Percentiles rank a stretch among this genome's conserved stretches.
These are phyloP conservation scores for Motacilla tschutschensis DNA, from an alignment of 2,113 vertebrate genomes.

Conservation along the genomic window DNA sequence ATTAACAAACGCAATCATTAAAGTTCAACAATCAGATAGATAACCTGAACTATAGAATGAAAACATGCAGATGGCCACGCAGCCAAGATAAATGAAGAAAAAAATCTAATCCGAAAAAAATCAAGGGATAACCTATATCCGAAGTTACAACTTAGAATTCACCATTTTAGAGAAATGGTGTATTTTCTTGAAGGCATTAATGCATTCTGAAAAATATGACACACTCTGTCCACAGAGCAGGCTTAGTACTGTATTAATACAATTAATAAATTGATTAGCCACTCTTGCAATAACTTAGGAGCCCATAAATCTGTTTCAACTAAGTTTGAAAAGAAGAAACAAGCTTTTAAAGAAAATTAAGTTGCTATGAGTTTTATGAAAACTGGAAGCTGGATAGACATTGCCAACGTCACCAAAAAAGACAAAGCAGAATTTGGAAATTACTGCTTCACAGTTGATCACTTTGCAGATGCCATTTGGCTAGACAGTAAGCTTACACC, in stretches of 20 bases:
- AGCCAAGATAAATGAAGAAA: not conserved
- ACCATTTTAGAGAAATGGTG: not conserved
- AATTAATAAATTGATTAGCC: not conserved
- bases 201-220: not conserved
- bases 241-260: not conserved
- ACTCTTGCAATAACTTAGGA: not conserved
- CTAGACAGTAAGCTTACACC: not conserved
- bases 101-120: not conserved
- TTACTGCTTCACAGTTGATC: not conserved
- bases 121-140: not conserved
- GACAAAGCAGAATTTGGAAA: not conserved
- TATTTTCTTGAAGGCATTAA: not conserved
- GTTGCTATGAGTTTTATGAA: not conserved
- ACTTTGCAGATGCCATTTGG: not conserved
- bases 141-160: not conserved
- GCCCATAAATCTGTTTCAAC: not conserved
- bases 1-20: not conserved
- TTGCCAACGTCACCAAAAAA: not conserved
- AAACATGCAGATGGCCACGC: not conserved
- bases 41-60: not conserved
- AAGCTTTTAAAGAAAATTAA: not conserved
- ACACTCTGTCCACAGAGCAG: not conserved
- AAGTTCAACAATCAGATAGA: not conserved
- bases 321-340: not conserved
- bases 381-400: not conserved